Percentiles rank a stretch among this genome's conserved stretches.
These are phyloP conservation scores for Ypsolopha sequella DNA, from an alignment of 2,888 invertebrate genomes.

Conservation along the genomic window DNA sequence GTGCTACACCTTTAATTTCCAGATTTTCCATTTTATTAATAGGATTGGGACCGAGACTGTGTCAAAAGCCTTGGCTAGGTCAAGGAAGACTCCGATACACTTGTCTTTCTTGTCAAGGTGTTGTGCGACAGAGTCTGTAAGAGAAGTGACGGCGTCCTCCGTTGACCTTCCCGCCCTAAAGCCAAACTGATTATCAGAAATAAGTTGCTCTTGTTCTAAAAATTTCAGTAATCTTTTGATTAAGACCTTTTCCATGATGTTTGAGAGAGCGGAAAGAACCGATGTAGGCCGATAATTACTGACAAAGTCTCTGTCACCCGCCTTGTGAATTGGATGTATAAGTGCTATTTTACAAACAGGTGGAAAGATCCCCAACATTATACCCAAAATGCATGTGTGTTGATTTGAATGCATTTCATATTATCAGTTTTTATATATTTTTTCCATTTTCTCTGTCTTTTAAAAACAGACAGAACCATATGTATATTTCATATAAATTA, in stretches of 20 bases:
- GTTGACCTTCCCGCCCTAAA: background rate
- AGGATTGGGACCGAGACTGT: too few relatives aligned
- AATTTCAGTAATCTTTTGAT: background rate
- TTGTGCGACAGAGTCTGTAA: too few relatives aligned
- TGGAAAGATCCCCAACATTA: background rate
- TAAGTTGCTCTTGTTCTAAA: background rate
- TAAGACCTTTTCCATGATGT: background rate
- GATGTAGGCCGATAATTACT: background rate
- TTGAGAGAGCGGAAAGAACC: background rate
- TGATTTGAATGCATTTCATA: too few relatives aligned
- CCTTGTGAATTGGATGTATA: background rate
- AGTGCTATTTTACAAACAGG: background rate
- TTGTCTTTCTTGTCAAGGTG: too few relatives aligned
- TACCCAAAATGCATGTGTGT: background rate
- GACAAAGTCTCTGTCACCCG: background rate
- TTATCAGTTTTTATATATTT: too few relatives aligned
- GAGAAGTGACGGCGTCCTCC: background rate
- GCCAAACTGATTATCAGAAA: background rate
- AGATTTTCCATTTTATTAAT: too few relatives aligned
- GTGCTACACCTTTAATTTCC: too few relatives aligned
- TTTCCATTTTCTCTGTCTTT: too few relatives aligned
- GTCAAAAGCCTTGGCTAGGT: too few relatives aligned
- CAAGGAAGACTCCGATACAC: too few relatives aligned
- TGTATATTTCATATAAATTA: too few relatives aligned
- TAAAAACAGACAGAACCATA: too few relatives aligned